Conservation (phyloP, 23 tunicate species). For the Trididemnum nubilum region DNA sequence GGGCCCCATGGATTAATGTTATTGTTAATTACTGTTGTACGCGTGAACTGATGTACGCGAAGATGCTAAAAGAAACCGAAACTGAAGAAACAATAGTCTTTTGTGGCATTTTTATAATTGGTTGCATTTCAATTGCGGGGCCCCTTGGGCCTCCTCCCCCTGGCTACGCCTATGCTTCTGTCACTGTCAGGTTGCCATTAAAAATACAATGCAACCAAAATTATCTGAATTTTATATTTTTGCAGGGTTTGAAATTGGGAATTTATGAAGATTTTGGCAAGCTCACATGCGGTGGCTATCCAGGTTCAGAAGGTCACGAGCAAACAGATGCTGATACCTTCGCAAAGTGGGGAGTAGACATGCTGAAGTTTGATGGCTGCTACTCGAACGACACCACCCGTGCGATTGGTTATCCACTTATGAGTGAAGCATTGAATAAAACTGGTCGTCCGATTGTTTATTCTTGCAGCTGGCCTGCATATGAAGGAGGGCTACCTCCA, state of each 20-base stretch:
- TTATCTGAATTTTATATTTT: neutral
- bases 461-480: conserved; percentile 92
- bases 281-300: conserved; percentile 88
- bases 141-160: too few species aligned
- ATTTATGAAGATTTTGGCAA: conserved; percentile 85
- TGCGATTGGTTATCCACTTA: conserved; percentile 69
- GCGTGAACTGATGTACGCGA: too few species aligned
- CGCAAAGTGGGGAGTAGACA: conserved; percentile 91
- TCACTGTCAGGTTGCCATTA: too few species aligned
- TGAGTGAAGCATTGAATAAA: conserved; percentile 71
- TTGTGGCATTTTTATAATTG: too few species aligned
- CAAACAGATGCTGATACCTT: conserved; percentile 79
- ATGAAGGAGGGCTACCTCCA: conserved; percentile 90
- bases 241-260: conserved; percentile 80
- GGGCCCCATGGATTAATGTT: too few species aligned
- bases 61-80: too few species aligned
- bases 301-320: conserved; percentile 76
- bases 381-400: conserved; percentile 68
- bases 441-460: conserved; percentile 84
- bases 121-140: too few species aligned
- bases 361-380: conserved; percentile 91
- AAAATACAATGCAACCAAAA: too few species aligned
- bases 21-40: too few species aligned
- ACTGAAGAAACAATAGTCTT: too few species aligned
- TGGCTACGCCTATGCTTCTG: neutral